A percentile compares a stretch with the other conserved stretches of the same genome.
These are phyloP conservation scores for Mirounga angustirostris DNA, from an alignment of 2,113 vertebrate genomes.

Conservation along the genomic window DNA sequence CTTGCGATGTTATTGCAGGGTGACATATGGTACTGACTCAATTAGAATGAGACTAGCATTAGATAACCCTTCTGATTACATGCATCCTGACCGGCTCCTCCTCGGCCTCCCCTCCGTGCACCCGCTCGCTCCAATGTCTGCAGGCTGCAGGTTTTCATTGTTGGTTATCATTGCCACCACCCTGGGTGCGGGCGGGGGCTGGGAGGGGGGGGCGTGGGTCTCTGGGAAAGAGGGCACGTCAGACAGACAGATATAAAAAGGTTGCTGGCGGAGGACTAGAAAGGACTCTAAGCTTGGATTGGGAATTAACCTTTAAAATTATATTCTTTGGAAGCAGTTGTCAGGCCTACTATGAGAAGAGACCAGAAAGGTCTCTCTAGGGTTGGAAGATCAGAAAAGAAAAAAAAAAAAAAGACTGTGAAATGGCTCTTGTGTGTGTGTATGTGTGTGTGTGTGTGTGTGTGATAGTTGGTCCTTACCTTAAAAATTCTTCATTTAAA, in stretches of 20 bases:
- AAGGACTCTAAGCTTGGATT: neutral
- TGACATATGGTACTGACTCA: slow-evolving; percentile 92
- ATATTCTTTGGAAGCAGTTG: neutral
- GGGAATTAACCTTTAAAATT: neutral
- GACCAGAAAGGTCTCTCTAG: neutral
- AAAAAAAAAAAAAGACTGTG: neutral
- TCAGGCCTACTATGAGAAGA: neutral
- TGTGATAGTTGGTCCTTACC: neutral
- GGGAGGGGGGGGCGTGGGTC: neutral
- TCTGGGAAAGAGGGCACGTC: neutral
- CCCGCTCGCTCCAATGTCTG: neutral
- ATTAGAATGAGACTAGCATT: slow-evolving; percentile 92
- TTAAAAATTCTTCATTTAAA: neutral
- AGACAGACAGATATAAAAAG: slow-evolving; percentile 23
- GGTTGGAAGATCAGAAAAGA: neutral
- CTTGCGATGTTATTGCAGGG: slow-evolving; percentile 91
- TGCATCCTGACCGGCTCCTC: slow-evolving; percentile 85
- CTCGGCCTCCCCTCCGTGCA: slow-evolving; percentile 79
- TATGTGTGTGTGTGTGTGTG: neutral
- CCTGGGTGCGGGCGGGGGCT: neutral
- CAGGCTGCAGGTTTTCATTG: slow-evolving; percentile 52
- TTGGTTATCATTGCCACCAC: slow-evolving; percentile 2
- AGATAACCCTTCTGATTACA: slow-evolving; percentile 91
- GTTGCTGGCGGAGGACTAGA: neutral
- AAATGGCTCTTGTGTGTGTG: too few relatives aligned